Conservation (phyloP, 1,140 invertebrate genomes). For the Notospermus geniculatus region DNA sequence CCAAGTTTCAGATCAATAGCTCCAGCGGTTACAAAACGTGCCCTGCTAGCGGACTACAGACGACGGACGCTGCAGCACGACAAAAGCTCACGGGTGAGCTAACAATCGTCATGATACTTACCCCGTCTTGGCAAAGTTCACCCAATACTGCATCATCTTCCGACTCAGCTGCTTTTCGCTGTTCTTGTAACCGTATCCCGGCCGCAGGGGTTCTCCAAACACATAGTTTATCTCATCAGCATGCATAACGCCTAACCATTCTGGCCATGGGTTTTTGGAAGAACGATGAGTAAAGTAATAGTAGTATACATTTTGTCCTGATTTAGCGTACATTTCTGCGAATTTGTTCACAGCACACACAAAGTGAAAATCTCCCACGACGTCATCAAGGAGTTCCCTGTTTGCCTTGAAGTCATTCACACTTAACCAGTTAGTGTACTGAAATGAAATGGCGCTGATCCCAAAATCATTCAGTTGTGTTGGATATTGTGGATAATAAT, state of each 20-base stretch:
- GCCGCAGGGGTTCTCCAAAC: constrained; percentile 84
- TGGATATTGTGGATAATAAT: constrained; percentile 46
- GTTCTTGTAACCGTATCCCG: constrained; percentile 67
- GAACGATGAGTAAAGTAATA: constrained; percentile 93
- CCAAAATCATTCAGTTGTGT: constrained; percentile 70
- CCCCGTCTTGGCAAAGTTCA: constrained; percentile 86
- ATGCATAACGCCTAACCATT: constrained; percentile 92
- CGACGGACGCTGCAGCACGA: no score
- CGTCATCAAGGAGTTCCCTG: constrained; percentile 82
- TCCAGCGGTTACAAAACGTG: no score
- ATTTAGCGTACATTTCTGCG: constrained; percentile 81
- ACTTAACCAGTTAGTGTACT: constrained; percentile 89
- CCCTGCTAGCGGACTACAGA: no score
- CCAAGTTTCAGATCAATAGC: no score
- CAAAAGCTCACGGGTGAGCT: no score
- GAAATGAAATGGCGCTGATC: constrained; percentile 81
- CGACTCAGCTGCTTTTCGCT: constrained; percentile 76
- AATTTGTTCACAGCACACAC: constrained; percentile 94
- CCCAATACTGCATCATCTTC: constrained; percentile 81
- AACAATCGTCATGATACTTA: constrained; percentile 53
- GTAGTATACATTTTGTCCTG: constrained; percentile 79
- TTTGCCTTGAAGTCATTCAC: constrained; percentile 81
- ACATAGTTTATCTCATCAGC: constrained; percentile 92
- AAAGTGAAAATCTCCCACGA: constrained; percentile 96
- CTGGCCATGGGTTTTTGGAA: constrained; percentile 79